Evolutionary conservation across 2,888 invertebrate species (phyloP), one percentile per base, ranked within the genome.

Genomic region (Chrysodeixis includens): DNA sequence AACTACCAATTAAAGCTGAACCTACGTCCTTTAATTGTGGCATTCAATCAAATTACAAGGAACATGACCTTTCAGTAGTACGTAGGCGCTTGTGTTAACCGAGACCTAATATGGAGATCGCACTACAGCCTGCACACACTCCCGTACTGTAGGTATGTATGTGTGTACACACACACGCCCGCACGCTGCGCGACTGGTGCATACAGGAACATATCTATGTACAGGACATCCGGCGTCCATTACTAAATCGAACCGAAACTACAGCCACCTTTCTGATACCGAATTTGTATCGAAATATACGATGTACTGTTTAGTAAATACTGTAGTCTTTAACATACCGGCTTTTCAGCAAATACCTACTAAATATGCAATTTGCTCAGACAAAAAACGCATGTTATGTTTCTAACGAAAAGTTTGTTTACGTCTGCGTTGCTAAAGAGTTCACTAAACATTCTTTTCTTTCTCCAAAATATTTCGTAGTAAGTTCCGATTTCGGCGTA

Each of bases 401-500:
- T 74, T 72, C 69, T 69, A 70, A 26, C 69, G 64, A 69, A 69
- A 56, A 44, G 69, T 71, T 75, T 74, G 74, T 78, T 69, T 75
- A 76, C 74, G 62, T 76, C 62, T 72, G 66, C 68, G 66, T 68
- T 60, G 62, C 73, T 66, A 76, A 56, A 70, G 74, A 79, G 66
- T 63, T 74, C 57, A 68, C 69, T 57, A 49, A 65, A 74, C 74
- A 52, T 22, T 59, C 55, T 63, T 77, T 71, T 68, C 56, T 22
- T 62, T 53, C 62, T 61, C 26, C 40, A 49, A 18, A 35, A 30
- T 44, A 57, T 61, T 58, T 44, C 10, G 30, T 30, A 30, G 16
- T 20, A n/a, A 44, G 8, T 63, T 71, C 57, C 53, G 26, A 52
- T 26, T 14, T 49, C 69, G 76, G 79, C 83, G 85, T 83, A 83